Conservation (phyloP, 2,113 vertebrate genomes). For the Gasterosteus nipponicus region DNA sequence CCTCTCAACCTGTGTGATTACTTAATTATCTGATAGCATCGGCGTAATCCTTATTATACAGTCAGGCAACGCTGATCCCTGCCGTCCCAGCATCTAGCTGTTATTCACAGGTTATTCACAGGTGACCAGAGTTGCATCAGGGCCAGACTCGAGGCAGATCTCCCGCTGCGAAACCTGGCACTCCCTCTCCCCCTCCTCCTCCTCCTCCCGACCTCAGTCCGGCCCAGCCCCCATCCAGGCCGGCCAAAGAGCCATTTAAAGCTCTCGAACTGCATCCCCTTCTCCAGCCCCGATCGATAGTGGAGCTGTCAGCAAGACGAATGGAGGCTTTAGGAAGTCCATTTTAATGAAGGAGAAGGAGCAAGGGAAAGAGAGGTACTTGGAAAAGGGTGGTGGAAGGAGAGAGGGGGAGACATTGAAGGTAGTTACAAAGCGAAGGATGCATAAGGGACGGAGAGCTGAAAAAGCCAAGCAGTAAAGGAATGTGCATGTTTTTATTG, state of each 20-base stretch:
- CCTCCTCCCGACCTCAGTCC: conserved; percentile 40
- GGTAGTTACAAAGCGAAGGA: conserved; percentile 51
- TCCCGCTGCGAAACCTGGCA: conserved; percentile 45
- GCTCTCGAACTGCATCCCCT: conserved; percentile 74
- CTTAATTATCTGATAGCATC: conserved; percentile 61
- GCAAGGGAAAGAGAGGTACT: conserved; percentile 68
- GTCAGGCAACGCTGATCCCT: conserved; percentile 31
- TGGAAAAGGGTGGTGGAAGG: conserved; percentile 34
- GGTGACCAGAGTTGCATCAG: conserved; percentile 36
- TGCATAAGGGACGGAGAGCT: conserved; percentile 27
- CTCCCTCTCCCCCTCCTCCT: conserved; percentile 29
- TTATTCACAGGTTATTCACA: conserved; percentile 45
- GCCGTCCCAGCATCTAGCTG: conserved; percentile 25
- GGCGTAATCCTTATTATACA: conserved; percentile 34
- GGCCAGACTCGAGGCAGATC: conserved; percentile 46
- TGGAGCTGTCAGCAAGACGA: conserved; percentile 81
- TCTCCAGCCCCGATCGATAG: conserved; percentile 75
- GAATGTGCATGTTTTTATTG: conserved; percentile 63
- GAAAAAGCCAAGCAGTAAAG: conserved; percentile 9
- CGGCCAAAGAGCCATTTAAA: conserved; percentile 78
- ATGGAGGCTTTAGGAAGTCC: conserved; percentile 84
- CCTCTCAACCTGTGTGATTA: conserved; percentile 46
- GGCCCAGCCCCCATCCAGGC: conserved; percentile 50
- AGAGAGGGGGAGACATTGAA: conserved; percentile 11
- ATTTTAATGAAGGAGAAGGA: conserved; percentile 83